Evolutionary conservation across 2,888 invertebrate species (phyloP), one percentile per base, ranked within the genome.

Genomic region (Caenorhabditis japonica): DNA sequence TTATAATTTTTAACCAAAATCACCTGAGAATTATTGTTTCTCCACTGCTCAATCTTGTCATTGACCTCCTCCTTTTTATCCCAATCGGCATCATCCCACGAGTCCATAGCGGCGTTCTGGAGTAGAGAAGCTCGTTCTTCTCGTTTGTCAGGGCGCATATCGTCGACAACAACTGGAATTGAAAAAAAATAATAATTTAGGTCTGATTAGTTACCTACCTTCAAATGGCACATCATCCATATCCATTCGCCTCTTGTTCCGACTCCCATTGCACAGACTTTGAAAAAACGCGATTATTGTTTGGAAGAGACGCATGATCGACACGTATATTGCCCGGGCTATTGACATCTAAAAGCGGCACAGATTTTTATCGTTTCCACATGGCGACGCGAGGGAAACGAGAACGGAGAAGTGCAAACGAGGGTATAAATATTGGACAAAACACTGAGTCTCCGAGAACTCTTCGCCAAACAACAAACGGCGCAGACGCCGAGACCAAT

Each of bases 21-120:
- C 30, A 69, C 69, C 46, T 69, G 61, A 8, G 47, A 19, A 17
- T 60, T 60, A 25, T 23, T 60, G 43, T 66, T 52, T 34, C 85
- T 70, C 77, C 84, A 85, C 55, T 85, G 82, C 43, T 83, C 85
- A 62, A 85, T 85, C 51, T 85, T 85, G 23, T 81, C 79, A 47
- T 84, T 80, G 3, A 82, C 74, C 19, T 75, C 75, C 38, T 70
- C 76, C 46, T 77, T 75, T 34, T 80, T 72, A 30, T 76, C 78
- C 82, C 82, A 82, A 15, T 79, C 69, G 5, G 62, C 66, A 25
- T 82, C 79, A n/a, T 74, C 78, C 83, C 83, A 83, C 19, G 76
- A 58, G 59, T 75, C 75, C 73, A 30, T 58, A 3, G 53, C 58
- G 19, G 43, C 73, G 15, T 61, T 72, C 33, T 68, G 49, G 7